These are phyloP conservation scores for Fopius arisanus DNA, from an alignment of 1,140 invertebrate genomes.

Conservation along the genomic window DNA sequence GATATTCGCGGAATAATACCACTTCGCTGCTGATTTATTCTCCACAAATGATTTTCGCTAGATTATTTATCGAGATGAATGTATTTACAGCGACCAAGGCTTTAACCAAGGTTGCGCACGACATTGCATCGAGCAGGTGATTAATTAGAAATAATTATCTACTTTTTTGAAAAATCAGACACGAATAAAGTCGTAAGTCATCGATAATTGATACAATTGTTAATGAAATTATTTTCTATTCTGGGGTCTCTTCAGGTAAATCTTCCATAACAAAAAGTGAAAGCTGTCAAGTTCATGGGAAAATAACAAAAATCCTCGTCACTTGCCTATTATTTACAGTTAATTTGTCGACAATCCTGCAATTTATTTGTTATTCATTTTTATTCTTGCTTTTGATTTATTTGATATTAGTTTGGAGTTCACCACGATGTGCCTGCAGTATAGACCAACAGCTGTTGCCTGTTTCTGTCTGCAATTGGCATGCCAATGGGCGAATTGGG, in stretches of 20 bases:
- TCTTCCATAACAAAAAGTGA: too few species aligned
- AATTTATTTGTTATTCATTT: neutral
- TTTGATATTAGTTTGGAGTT: conserved; percentile 82
- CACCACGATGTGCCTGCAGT: conserved; percentile 96
- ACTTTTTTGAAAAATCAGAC: neutral
- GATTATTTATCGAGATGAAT: neutral
- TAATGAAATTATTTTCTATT: neutral
- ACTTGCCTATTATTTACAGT: too few species aligned
- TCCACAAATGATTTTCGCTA: neutral
- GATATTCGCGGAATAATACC: too few species aligned
- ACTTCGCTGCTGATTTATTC: neutral
- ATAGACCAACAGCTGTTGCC: conserved; percentile 93
- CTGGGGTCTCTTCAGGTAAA: neutral
- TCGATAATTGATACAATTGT: neutral
- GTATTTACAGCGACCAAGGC: conserved; percentile 86
- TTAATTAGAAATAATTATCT: conserved; percentile 36
- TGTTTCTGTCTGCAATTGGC: conserved; percentile 97
- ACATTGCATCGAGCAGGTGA: conserved; percentile 95
- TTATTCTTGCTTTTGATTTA: conserved; percentile 40
- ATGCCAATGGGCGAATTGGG: conserved; percentile 96
- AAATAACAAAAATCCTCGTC: too few species aligned
- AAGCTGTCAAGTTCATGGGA: too few species aligned
- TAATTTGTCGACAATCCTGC: too few species aligned
- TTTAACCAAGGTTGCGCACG: conserved; percentile 95
- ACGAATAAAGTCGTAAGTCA: neutral